Conservation (phyloP, 2,888 invertebrate species). For the Dicranocentrus wangi region DNA sequence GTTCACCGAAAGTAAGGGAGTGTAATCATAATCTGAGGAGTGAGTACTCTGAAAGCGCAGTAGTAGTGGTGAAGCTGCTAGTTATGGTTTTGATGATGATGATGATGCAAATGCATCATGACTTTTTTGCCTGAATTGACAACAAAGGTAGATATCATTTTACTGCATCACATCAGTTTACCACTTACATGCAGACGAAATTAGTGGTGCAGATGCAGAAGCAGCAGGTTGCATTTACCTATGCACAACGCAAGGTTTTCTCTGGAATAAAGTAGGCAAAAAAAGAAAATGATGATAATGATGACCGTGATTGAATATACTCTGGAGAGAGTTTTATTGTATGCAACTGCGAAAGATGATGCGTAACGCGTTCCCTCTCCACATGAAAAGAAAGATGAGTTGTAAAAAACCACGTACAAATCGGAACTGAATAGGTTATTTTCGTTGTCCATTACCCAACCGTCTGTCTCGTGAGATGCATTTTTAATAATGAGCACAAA, state of each 20-base stretch:
- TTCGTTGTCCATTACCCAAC: conserved; percentile 50
- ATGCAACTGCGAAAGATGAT: conserved; percentile 59
- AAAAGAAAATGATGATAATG: conserved; percentile 53
- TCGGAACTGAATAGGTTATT: conserved; percentile 59
- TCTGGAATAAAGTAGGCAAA: conserved; percentile 36
- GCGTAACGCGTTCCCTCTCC: conserved; percentile 60
- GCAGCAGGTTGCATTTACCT: conserved; percentile 42
- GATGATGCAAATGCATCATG: conserved; percentile 52
- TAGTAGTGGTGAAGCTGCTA: conserved; percentile 39
- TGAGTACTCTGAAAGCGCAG: conserved; percentile 43
- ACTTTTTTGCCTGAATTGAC: conserved; percentile 54
- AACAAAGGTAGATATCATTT: conserved; percentile 30
- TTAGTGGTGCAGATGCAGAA: conserved; percentile 24
- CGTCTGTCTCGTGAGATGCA: conserved; percentile 25
- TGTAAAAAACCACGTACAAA: conserved; percentile 47
- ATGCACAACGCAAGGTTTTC: conserved; percentile 38
- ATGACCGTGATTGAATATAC: conserved; percentile 57
- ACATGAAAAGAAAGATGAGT: conserved; percentile 32
- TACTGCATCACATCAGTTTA: conserved; percentile 2
- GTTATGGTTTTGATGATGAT: conserved; percentile 29
- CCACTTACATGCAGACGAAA: not conserved
- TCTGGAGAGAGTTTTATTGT: not conserved
- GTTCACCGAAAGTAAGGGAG: conserved; percentile 31
- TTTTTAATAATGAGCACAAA: not conserved
- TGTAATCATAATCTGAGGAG: too few species aligned